These are phyloP conservation scores for Emydocephalus ijimae DNA, from an alignment of 2,113 vertebrate species.

Conservation along the genomic window DNA sequence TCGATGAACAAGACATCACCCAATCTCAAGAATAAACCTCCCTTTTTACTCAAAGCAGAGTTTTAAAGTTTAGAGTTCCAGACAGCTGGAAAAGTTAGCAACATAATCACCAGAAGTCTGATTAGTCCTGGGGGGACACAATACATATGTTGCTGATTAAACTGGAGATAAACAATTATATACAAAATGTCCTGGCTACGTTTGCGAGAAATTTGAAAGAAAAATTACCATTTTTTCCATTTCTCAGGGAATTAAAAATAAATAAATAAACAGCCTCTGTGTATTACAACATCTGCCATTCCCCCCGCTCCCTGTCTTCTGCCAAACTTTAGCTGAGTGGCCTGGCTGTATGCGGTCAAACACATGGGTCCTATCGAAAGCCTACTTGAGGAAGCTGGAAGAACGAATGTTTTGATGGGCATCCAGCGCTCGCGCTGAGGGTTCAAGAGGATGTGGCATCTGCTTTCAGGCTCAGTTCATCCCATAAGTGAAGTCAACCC, in stretches of 20 bases:
- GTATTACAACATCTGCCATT: conserved; percentile 6
- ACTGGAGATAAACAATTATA: conserved; percentile 40
- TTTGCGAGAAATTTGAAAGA: background rate
- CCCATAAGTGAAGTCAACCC: background rate
- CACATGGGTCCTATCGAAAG: conserved; percentile 29
- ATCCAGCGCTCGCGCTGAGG: background rate
- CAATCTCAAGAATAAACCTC: background rate
- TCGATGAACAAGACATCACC: background rate
- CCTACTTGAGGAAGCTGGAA: background rate
- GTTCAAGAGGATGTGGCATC: background rate
- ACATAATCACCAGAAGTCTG: background rate
- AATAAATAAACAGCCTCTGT: conserved; percentile 5
- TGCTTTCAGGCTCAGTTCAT: background rate
- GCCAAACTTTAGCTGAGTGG: conserved; percentile 35
- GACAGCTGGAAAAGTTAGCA: background rate
- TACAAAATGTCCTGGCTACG: conserved; percentile 5
- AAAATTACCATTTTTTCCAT: conserved; percentile 32
- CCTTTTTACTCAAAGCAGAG: background rate
- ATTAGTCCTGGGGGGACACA: background rate
- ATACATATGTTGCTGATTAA: background rate
- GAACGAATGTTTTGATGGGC: background rate
- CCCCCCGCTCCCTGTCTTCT: background rate
- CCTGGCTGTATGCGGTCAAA: background rate
- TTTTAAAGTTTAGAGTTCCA: background rate
- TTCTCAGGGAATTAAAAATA: background rate